Percentiles rank a stretch among this genome's conserved stretches.
Conservation (phyloP, 1,140 invertebrate genomes). For the Pseudachorutes palmiensis region DNA sequence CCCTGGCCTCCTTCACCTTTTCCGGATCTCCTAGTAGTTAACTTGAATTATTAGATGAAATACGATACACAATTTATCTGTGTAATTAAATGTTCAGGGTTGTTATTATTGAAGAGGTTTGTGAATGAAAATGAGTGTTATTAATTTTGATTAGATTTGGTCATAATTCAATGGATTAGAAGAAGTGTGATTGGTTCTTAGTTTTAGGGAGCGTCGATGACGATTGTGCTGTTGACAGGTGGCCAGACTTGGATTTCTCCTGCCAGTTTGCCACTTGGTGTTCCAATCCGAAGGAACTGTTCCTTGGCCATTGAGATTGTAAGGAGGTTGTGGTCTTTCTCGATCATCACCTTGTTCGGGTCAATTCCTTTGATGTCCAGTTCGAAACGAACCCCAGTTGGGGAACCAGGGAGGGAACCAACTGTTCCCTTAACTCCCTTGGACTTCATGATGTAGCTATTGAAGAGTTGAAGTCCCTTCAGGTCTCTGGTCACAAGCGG, state of each 20-base stretch:
- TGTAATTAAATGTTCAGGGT: too few species aligned
- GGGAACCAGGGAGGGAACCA: not conserved
- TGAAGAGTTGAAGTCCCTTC: not conserved
- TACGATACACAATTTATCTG: too few species aligned
- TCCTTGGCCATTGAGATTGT: not conserved
- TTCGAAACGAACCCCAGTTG: slow-evolving; percentile 4
- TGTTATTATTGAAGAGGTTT: too few species aligned
- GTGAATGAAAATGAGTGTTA: too few species aligned
- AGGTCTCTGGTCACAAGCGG: not conserved
- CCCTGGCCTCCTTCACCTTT: too few species aligned
- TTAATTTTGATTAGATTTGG: too few species aligned
- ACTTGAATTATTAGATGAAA: too few species aligned
- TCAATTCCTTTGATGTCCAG: not conserved
- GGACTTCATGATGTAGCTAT: slow-evolving; percentile 4
- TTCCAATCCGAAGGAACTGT: not conserved
- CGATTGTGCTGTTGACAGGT: not conserved
- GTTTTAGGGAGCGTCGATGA: not conserved
- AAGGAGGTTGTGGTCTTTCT: slow-evolving; percentile 3
- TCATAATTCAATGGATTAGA: not conserved
- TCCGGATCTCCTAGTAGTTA: too few species aligned
- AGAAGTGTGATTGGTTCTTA: not conserved
- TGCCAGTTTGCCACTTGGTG: not conserved
- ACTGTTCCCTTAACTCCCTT: not conserved
- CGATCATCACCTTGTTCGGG: not conserved
- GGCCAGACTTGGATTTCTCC: slow-evolving; percentile 5